These are phyloP conservation scores for Drosophila paranaensis DNA, from an alignment of 2,888 invertebrate species.

Conservation along the genomic window DNA sequence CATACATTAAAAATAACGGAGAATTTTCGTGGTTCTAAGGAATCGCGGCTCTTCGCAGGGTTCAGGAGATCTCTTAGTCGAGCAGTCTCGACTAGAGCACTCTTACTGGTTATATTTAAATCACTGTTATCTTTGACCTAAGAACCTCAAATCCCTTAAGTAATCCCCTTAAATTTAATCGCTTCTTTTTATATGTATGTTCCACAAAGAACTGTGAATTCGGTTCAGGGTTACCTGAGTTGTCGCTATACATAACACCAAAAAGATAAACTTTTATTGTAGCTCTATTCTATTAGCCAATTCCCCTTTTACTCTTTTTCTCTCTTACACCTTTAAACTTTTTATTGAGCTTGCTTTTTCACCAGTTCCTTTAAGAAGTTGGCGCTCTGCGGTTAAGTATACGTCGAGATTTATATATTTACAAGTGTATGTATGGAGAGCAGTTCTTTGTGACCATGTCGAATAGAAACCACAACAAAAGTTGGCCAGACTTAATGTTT, in stretches of 20 bases:
- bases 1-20: too few relatives aligned
- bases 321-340: constrained; percentile 1
- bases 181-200: background rate
- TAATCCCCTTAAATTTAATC: background rate
- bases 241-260: background rate
- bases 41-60: too few relatives aligned
- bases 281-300: constrained; percentile 43
- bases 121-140: background rate
- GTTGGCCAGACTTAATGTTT: constrained; percentile 61
- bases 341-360: constrained; percentile 6
- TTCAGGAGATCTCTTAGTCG: too few relatives aligned
- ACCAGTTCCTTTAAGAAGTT: constrained; percentile 51
- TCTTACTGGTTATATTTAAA: background rate
- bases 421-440: background rate
- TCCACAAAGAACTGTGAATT: background rate
- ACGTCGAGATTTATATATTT: constrained; percentile 1
- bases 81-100: too few relatives aligned
- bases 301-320: constrained; percentile 10
- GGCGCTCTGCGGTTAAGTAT: constrained; percentile 39
- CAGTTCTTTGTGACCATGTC: constrained; percentile 33
- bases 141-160: background rate
- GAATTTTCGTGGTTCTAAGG: too few relatives aligned
- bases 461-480: constrained; percentile 44
- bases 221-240: background rate
- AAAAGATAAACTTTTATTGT: constrained; percentile 18